phyloP scores from a whole-genome alignment of 1,140 invertebrate species.

The Neodiprion lecontei region DNA sequence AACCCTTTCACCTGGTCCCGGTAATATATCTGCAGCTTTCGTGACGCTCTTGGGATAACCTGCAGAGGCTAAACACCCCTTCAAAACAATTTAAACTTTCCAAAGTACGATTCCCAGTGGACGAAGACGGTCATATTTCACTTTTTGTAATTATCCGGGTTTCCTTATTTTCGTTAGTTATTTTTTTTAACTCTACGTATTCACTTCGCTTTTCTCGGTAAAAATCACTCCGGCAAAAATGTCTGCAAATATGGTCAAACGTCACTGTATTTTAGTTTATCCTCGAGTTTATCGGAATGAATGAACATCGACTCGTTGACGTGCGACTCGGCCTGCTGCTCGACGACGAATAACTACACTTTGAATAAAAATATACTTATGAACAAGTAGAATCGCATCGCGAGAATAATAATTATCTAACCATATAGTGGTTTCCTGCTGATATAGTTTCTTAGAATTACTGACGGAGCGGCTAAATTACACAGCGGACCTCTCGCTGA shows the following conservation, averaged over 20 bases:
- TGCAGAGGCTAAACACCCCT: not conserved
- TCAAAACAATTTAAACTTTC: not conserved
- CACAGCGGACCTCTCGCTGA: too few relatives aligned
- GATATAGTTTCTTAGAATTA: slow-evolving; percentile 41
- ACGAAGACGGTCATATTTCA: not conserved
- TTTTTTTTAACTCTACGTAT: not conserved
- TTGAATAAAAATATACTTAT: not conserved
- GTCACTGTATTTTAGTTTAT: not conserved
- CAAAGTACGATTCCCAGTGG: not conserved
- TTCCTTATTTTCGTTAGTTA: not conserved
- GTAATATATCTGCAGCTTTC: too few relatives aligned
- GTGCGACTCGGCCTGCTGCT: not conserved
- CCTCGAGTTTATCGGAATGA: too few relatives aligned
- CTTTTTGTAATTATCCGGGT: not conserved
- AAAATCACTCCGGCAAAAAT: not conserved
- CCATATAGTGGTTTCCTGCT: slow-evolving; percentile 52
- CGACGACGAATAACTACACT: not conserved
- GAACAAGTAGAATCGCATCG: not conserved
- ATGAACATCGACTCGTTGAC: not conserved
- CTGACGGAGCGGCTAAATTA: not conserved
- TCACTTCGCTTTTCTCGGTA: not conserved
- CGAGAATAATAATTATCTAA: slow-evolving; percentile 40
- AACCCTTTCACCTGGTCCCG: not conserved
- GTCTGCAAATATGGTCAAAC: not conserved
- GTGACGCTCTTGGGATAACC: not conserved